Evolutionary conservation across 2,797 vertebrate species (phyloP).

Genomic region (Alca torda): DNA sequence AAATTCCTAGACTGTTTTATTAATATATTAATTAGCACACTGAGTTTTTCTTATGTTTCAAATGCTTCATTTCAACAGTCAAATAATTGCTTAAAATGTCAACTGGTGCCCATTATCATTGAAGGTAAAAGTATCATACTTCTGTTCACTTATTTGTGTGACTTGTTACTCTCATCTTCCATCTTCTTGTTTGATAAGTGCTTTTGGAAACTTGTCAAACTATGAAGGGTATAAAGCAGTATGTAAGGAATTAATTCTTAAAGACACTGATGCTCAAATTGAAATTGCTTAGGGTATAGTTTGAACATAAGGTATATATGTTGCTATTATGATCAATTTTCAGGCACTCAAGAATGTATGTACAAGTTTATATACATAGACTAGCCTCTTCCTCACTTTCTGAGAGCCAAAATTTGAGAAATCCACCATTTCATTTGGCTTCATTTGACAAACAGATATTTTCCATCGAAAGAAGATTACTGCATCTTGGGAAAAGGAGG

Average conservation of each 20-base stretch:
- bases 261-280: not conserved
- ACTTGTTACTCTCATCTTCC: not conserved
- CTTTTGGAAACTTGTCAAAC: not conserved
- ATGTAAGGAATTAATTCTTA: not conserved
- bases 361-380: not conserved
- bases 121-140: not conserved
- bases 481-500: not conserved
- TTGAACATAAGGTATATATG: not conserved
- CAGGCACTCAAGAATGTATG: not conserved
- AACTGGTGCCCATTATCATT: not conserved
- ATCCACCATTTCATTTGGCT: not conserved
- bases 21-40: not conserved
- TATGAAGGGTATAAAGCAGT: not conserved
- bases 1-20: not conserved
- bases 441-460: not conserved
- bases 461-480: not conserved
- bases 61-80: not conserved
- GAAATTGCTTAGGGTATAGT: not conserved
- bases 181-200: not conserved
- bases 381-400: not conserved
- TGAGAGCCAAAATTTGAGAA: not conserved
- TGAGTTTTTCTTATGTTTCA: not conserved
- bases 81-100: not conserved
- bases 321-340: not conserved
- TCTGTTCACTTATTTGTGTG: not conserved